These are phyloP conservation scores for Stramonita haemastoma DNA, from an alignment of 2,888 invertebrate genomes.

Conservation along the genomic window DNA sequence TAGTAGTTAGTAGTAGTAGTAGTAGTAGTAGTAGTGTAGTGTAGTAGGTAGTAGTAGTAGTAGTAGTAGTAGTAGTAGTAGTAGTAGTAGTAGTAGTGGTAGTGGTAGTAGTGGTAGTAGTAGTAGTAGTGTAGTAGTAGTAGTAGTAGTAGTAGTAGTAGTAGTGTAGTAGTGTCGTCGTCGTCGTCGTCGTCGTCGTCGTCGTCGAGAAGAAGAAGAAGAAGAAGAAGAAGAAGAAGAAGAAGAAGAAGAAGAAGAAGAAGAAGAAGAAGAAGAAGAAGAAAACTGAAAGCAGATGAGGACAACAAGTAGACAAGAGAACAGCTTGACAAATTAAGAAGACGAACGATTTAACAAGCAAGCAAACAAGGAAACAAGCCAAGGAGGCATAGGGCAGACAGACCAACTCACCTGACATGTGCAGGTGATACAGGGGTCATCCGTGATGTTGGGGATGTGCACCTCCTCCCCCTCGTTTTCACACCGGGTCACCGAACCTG, in stretches of 20 bases:
- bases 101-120: too few species aligned
- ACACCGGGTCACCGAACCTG: constrained; percentile 65
- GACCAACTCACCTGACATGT: constrained; percentile 61
- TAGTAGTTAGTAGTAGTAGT: too few species aligned
- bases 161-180: too few species aligned
- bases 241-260: not conserved
- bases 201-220: not conserved
- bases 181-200: too few species aligned
- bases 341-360: not conserved
- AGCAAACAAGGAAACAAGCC: not conserved
- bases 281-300: not conserved
- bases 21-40: too few species aligned
- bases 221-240: not conserved
- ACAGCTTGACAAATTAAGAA: not conserved
- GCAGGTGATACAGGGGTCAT: constrained; percentile 66
- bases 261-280: not conserved
- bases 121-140: too few species aligned
- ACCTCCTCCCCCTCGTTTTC: constrained; percentile 62
- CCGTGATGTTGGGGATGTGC: constrained; percentile 60
- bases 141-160: too few species aligned
- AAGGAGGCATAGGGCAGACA: not conserved
- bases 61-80: too few species aligned
- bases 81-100: too few species aligned
- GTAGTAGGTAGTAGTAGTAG: too few species aligned
- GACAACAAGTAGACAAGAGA: not conserved